A percentile compares a stretch with the other conserved stretches of the same genome.
These are phyloP conservation scores for Cephus pulcher DNA, from an alignment of 2,888 invertebrate genomes.

Conservation along the genomic window DNA sequence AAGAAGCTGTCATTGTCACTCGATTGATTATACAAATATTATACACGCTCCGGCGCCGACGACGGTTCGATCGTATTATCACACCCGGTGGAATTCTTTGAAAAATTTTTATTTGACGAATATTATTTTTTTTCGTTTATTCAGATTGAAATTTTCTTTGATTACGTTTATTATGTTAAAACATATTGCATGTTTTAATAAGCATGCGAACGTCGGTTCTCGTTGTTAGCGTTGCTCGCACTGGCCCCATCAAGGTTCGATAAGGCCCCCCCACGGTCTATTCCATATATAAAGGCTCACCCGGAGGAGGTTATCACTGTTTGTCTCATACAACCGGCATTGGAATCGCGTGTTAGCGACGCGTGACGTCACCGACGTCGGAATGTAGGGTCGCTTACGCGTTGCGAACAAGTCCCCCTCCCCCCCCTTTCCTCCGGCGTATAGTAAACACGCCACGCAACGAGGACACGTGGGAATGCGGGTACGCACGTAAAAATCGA, in stretches of 20 bases:
- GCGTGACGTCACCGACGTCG: constrained; percentile 38
- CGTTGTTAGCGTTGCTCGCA: not conserved
- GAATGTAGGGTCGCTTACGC: constrained; percentile 48
- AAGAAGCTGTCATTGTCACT: not conserved
- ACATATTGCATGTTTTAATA: not conserved
- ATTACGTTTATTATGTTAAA: not conserved
- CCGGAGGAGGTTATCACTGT: constrained; percentile 24
- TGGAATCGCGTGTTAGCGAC: constrained; percentile 38
- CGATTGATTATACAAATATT: not conserved
- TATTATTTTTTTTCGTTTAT: not conserved
- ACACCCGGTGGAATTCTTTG: not conserved
- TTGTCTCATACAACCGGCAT: constrained; percentile 20
- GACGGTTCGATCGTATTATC: not conserved
- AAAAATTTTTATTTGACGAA: not conserved
- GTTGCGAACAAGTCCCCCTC: constrained; percentile 27
- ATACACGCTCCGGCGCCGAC: not conserved
- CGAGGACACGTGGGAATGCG: constrained; percentile 6
- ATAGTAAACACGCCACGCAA: constrained; percentile 1
- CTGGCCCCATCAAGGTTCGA: not conserved
- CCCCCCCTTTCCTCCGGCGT: not conserved
- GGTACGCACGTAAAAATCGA: constrained; percentile 8
- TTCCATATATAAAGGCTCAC: not conserved
- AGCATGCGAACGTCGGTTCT: not conserved
- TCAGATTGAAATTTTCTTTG: not conserved
- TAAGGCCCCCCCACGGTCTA: not conserved